Percentiles rank a stretch among this genome's conserved stretches.
phyloP scores from a whole-genome alignment of 2,888 invertebrate genomes.

The Orchesella flavescens region DNA sequence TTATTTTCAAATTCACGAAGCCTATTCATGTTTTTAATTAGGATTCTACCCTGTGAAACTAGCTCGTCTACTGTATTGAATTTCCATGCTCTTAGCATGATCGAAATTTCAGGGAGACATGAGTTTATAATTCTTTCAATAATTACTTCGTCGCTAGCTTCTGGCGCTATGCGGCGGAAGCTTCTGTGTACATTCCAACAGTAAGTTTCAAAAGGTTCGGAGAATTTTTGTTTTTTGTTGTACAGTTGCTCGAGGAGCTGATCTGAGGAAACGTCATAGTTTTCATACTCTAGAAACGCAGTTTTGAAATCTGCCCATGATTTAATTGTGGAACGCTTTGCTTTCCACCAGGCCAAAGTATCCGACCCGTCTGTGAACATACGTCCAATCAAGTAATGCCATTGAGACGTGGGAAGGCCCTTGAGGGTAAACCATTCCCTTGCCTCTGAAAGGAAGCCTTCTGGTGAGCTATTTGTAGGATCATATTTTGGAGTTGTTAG shows the following conservation, averaged over 20 bases:
- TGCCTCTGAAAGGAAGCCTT: slow-evolving; percentile 12
- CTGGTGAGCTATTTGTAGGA: not conserved
- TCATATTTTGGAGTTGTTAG: slow-evolving; percentile 29
- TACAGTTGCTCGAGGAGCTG: not conserved
- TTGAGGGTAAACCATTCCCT: slow-evolving; percentile 36
- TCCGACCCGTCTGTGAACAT: slow-evolving; percentile 1
- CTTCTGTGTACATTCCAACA: slow-evolving; percentile 9
- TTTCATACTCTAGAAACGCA: slow-evolving; percentile 11
- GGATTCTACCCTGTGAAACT: not conserved
- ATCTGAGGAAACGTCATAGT: not conserved
- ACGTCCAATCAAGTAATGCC: slow-evolving; percentile 12
- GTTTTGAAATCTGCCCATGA: not conserved
- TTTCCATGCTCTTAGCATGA: not conserved
- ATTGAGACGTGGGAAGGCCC: slow-evolving; percentile 3
- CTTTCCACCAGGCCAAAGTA: slow-evolving; percentile 13
- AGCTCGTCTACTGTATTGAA: slow-evolving; percentile 10
- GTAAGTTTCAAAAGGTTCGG: slow-evolving; percentile 30
- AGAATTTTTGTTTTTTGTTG: slow-evolving; percentile 24
- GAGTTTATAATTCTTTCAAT: slow-evolving; percentile 38
- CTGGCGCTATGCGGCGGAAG: not conserved
- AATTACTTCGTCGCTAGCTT: not conserved
- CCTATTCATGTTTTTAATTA: slow-evolving; percentile 13
- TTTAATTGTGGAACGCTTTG: not conserved
- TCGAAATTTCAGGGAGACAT: slow-evolving; percentile 18
- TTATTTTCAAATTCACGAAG: slow-evolving; percentile 3